Conservation (phyloP, 2,797 vertebrate genomes). For the Pseudocheirus occidentalis region DNA sequence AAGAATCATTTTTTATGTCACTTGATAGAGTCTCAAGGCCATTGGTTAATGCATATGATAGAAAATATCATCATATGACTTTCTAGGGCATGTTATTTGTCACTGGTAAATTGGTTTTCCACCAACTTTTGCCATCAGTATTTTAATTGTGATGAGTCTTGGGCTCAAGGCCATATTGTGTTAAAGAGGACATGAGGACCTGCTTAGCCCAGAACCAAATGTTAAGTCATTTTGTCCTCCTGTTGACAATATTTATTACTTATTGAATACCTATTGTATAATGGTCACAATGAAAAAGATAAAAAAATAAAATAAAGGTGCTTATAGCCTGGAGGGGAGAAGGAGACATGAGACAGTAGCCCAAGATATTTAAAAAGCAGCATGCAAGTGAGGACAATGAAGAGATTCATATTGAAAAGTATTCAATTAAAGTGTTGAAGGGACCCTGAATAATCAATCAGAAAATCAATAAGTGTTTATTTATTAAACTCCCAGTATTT, state of each 20-base stretch:
- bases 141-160: not conserved
- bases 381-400: not conserved
- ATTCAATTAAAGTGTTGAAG: not conserved
- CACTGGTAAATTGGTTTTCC: conserved; percentile 22
- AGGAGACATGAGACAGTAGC: not conserved
- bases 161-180: not conserved
- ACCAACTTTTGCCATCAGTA: not conserved
- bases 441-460: not conserved
- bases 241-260: not conserved
- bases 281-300: not conserved
- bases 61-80: conserved; percentile 42
- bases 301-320: not conserved
- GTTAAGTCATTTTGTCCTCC: conserved; percentile 10
- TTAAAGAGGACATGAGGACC: not conserved
- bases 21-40: conserved; percentile 32
- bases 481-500: not conserved
- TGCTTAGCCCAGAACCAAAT: not conserved
- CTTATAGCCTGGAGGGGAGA: not conserved
- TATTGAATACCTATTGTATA: not conserved
- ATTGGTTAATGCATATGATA: not conserved
- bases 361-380: not conserved
- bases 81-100: conserved; percentile 46
- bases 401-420: not conserved
- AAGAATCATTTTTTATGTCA: conserved; percentile 4
- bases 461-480: not conserved